Evolutionary conservation across 2,888 invertebrate species (phyloP).

Genomic region (Melanophora roralis): DNA sequence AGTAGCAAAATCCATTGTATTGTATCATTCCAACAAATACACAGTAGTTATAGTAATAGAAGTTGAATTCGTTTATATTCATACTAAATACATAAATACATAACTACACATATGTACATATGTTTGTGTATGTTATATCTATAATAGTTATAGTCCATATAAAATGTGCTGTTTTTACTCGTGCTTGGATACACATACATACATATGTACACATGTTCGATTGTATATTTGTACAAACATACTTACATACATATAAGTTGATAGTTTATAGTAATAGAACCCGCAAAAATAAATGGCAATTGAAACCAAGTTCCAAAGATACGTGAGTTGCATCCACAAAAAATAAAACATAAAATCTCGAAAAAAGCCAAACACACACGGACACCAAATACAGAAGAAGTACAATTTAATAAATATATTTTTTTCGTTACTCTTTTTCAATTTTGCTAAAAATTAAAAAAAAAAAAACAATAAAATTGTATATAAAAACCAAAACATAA

Average conservation of each 20-base stretch:
- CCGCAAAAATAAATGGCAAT: conserved; percentile 63
- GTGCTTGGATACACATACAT: conserved; percentile 9
- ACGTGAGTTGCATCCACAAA: conserved; percentile 58
- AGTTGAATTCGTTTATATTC: not conserved
- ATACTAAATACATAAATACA: not conserved
- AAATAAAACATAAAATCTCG: conserved; percentile 9
- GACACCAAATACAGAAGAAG: no score
- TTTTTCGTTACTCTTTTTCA: conserved; percentile 11
- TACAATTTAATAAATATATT: conserved; percentile 62
- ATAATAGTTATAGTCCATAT: conserved; percentile 38
- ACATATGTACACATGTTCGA: no score
- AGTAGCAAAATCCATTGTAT: conserved; percentile 54
- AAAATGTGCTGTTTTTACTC: conserved; percentile 20
- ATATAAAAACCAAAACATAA: conserved; percentile 30
- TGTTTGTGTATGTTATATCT: conserved; percentile 14
- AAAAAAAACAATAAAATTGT: conserved; percentile 21
- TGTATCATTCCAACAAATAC: conserved; percentile 51
- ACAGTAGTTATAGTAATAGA: conserved; percentile 34
- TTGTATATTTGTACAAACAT: no score
- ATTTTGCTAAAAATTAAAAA: conserved; percentile 24
- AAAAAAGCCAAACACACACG: conserved; percentile 50
- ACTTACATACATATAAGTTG: conserved; percentile 34
- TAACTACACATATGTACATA: no score
- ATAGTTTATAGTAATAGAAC: conserved; percentile 58
- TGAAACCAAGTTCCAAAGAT: conserved; percentile 61